A percentile compares a stretch with the other conserved stretches of the same genome.
phyloP scores from a whole-genome alignment of 2,888 invertebrate genomes.

The Pristionchus mayeri region DNA sequence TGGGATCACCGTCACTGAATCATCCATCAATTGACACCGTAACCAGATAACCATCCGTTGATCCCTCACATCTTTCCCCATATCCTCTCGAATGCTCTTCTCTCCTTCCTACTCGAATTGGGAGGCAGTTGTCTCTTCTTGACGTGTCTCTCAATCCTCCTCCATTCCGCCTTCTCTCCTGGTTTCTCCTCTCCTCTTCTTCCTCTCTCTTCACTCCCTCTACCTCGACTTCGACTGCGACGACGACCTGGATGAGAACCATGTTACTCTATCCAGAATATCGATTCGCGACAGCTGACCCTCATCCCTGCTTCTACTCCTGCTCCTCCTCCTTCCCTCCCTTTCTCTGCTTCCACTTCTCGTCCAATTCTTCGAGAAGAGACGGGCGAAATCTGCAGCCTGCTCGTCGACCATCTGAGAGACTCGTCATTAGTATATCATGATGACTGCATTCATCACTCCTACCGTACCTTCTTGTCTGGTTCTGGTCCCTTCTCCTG shows the following conservation, averaged over 20 bases:
- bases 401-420: neutral
- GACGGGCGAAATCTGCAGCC: neutral
- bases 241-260: neutral
- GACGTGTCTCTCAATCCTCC: slow-evolving; percentile 36
- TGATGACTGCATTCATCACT: no score
- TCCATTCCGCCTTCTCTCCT: slow-evolving; percentile 36
- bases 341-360: slow-evolving; percentile 1
- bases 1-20: slow-evolving; percentile 17
- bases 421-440: no score
- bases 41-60: neutral
- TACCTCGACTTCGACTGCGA: slow-evolving; percentile 2
- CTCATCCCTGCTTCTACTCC: neutral
- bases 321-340: neutral
- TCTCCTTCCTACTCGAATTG: slow-evolving; percentile 44
- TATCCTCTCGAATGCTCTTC: slow-evolving; percentile 37
- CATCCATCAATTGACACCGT: neutral
- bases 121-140: slow-evolving; percentile 22
- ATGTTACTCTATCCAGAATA: neutral
- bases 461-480: slow-evolving; percentile 15
- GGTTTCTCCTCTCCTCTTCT: slow-evolving; percentile 25
- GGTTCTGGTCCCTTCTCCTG: slow-evolving; percentile 37
- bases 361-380: neutral
- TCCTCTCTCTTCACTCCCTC: neutral
- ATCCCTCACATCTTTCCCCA: slow-evolving; percentile 42
- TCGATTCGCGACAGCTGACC: neutral